Evolutionary conservation across 2,113 vertebrate genomes (phyloP), one percentile per base, ranked within the genome.

Genomic region (Anarrhichthys ocellatus): DNA sequence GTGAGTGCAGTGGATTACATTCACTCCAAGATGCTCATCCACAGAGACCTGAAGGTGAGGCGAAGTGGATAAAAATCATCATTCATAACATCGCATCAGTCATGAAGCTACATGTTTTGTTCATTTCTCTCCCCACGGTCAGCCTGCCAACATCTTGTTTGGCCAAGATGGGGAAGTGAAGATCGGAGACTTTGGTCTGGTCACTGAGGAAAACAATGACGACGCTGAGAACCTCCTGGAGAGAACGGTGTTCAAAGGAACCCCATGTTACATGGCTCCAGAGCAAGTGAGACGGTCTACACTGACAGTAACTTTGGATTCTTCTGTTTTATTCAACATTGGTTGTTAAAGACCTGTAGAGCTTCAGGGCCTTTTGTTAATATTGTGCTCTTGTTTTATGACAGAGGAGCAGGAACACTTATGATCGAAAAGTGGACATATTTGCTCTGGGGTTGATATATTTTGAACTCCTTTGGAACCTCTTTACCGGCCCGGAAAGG

Each of bases 171-270:
- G 83, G 29, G 61, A 87, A 24, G 89, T 97, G 87, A 98, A 98
- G 94, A 97, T 99, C 40, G 97, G 96, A 6, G 97, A 99, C 91
- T 98, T 99, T 1, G 97, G 97, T 69, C 95, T 99, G 36, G 96
- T 93, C 76, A 96, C 96, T 50, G 84, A 81, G 34, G 83, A 87
- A 75, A 34, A 67, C 1, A 67, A 78, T 46, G 80, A 86, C 17
- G 17, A 68, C 1, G 84, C 78, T 40, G 85, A 86, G 5, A 89
- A 75, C 67, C 22, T 71, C 24, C 4, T 76, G 6, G 88, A 91
- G 6, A 92, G 95, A 83, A 96, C 95, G 1, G 78, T 6, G 76
- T 0, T 58, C 56, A 85, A 58, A 86, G 92, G 69, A 11, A 95
- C 95, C 0, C 83, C 73, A 0, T 42, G 38, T 1, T 95, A 95